Base-by-base conservation (phyloP, 2,797 vertebrate genomes). In the Pseudopleuronectes americanus region DNA sequence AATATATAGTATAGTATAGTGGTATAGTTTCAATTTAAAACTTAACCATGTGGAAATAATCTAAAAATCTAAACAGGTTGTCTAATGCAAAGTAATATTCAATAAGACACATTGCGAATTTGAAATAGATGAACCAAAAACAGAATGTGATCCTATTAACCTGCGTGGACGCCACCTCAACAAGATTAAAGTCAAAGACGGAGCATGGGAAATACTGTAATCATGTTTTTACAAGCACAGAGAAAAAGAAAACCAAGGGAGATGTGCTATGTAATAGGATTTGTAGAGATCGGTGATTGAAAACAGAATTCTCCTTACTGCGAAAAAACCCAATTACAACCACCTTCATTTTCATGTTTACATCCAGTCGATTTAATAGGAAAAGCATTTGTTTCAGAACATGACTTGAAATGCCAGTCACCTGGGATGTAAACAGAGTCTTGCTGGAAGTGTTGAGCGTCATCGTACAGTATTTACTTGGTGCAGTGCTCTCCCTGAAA, bases 401-500 rank as follows among this genome's bases (percentile, higher is more conserved):
- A 43, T 38, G 52, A 57, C 31, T 56, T 62, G n/a, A 55, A 53
- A 52, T 8, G 26, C 22, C 66, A 54, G 26, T 66, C 62, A 61
- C 23, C 24, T 28, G 43, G 38, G 38, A 75, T 69, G 51, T 63
- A 58, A 79, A 80, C 41, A 47, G 12, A 28, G 71, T 84, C 76
- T 28, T 71, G 36, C 60, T 62, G 71, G 79, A 77, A 76, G 31
- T 36, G 62, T 26, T 57, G n/a, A 71, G 45, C 4, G 8, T 79
- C 68, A 79, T 77, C 52, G 14, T 66, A 61, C 61, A 54, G 62
- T 77, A 74, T 79, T 76, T 62, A 21, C 77, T 49, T 70, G 72
- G 56, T 57, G 73, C 56, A 65, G 84, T 79, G 64, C 49, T 60
- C 26, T 86, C 54, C 74, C 63, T 71, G 55, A 79, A 74, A 83